These are phyloP conservation scores for Drosophila anceps DNA, from an alignment of 2,888 invertebrate species.

Conservation along the genomic window DNA sequence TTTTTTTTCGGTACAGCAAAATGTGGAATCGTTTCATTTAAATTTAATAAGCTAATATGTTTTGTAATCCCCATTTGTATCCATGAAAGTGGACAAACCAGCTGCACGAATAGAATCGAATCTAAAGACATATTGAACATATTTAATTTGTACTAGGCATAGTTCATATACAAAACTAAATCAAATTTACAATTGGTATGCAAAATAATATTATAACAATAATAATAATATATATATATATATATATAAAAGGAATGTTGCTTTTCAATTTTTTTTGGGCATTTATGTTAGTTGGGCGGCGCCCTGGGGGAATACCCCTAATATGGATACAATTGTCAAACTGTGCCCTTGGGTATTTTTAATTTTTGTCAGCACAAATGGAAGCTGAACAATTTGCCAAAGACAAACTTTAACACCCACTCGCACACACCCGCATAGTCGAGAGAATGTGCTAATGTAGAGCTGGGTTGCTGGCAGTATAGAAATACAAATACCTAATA, in stretches of 20 bases:
- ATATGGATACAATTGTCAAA: conserved; percentile 47
- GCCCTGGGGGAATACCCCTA: conserved; percentile 19
- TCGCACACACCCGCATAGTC: background rate
- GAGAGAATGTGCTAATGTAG: conserved; percentile 40
- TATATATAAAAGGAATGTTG: background rate
- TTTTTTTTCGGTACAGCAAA: background rate
- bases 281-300: background rate
- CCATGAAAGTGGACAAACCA: background rate
- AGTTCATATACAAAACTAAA: conserved; percentile 48
- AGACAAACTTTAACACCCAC: conserved; percentile 18
- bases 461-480: conserved; percentile 3
- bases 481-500: conserved; percentile 56
- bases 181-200: conserved; percentile 55
- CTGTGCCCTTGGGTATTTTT: conserved; percentile 49
- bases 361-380: conserved; percentile 39
- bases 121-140: conserved; percentile 22
- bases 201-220: conserved; percentile 6
- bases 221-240: conserved; percentile 12
- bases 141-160: conserved; percentile 43
- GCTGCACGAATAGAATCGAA: conserved; percentile 12
- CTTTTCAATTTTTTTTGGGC: conserved; percentile 15
- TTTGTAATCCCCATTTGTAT: background rate
- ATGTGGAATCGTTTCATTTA: background rate
- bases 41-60: background rate
- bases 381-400: conserved; percentile 18